Percentiles rank a stretch among this genome's conserved stretches.
Conservation (phyloP, 2,113 vertebrate species). For the Callospermophilus lateralis region DNA sequence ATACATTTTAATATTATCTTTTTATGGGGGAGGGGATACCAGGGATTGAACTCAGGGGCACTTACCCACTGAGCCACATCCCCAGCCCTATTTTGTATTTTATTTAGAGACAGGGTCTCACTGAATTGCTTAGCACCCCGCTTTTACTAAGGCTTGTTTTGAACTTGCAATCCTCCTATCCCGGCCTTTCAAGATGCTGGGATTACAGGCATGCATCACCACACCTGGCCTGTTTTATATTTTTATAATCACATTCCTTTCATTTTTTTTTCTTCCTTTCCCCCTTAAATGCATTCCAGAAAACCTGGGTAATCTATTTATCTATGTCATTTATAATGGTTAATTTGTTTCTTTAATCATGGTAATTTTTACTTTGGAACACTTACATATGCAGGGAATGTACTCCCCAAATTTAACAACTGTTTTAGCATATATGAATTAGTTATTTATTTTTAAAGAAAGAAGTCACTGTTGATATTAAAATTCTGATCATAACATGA, state of each 20-base stretch:
- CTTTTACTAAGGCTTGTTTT: too few species aligned
- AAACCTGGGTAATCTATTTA: background rate
- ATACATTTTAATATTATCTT: too few species aligned
- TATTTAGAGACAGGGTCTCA: too few species aligned
- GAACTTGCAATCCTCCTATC: too few species aligned
- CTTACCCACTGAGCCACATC: too few species aligned
- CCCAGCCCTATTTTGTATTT: too few species aligned
- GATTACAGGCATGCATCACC: too few species aligned
- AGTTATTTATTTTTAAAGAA: background rate
- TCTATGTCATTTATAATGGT: background rate
- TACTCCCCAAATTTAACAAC: background rate
- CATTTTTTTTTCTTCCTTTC: background rate
- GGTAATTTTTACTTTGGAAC: background rate
- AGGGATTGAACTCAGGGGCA: too few species aligned
- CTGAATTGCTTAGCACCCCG: too few species aligned
- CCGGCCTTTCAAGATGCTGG: too few species aligned
- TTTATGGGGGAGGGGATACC: too few species aligned
- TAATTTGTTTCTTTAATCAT: background rate
- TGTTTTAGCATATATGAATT: background rate
- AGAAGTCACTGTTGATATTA: background rate
- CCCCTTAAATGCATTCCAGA: background rate
- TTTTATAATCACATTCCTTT: background rate
- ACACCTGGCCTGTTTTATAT: background rate
- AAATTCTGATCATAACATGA: background rate
- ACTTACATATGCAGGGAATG: background rate